These are phyloP conservation scores for Pelodytes ibericus DNA, from an alignment of 2,797 vertebrate genomes.

Conservation along the genomic window DNA sequence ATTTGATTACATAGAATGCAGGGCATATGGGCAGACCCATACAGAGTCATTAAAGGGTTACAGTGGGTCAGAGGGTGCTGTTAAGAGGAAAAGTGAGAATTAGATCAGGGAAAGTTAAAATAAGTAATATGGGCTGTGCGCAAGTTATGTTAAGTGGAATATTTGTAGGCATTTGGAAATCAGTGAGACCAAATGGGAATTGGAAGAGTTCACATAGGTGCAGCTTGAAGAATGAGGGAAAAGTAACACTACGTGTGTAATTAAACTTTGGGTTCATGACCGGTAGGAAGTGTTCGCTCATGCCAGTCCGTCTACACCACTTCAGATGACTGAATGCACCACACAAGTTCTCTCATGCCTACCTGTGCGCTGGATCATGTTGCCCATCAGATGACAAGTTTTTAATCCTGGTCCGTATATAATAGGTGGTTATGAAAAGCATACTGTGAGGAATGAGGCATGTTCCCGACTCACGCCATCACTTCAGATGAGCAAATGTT, in stretches of 20 bases:
- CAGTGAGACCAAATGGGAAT: too few relatives aligned
- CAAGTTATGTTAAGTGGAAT: too few relatives aligned
- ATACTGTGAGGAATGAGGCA: too few relatives aligned
- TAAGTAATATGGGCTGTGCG: background rate
- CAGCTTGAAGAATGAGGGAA: too few relatives aligned
- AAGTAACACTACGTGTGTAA: background rate
- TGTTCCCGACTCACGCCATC: too few relatives aligned
- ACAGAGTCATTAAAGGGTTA: background rate
- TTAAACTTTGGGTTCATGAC: background rate
- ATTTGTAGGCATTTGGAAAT: too few relatives aligned
- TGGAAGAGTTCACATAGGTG: too few relatives aligned
- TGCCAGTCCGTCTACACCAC: background rate
- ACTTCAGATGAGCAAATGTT: too few relatives aligned
- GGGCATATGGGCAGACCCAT: background rate
- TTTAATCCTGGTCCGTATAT: background rate
- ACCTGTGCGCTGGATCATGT: background rate
- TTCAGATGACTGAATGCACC: background rate
- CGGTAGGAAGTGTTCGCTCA: background rate
- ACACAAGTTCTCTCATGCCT: background rate
- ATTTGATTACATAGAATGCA: slow-evolving; percentile 8
- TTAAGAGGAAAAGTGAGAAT: background rate
- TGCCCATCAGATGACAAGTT: too few relatives aligned
- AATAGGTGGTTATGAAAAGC: background rate
- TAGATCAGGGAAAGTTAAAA: background rate
- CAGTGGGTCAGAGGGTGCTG: too few relatives aligned